These are phyloP conservation scores for Pampus argenteus DNA, from an alignment of 2,797 vertebrate species.

Conservation along the genomic window DNA sequence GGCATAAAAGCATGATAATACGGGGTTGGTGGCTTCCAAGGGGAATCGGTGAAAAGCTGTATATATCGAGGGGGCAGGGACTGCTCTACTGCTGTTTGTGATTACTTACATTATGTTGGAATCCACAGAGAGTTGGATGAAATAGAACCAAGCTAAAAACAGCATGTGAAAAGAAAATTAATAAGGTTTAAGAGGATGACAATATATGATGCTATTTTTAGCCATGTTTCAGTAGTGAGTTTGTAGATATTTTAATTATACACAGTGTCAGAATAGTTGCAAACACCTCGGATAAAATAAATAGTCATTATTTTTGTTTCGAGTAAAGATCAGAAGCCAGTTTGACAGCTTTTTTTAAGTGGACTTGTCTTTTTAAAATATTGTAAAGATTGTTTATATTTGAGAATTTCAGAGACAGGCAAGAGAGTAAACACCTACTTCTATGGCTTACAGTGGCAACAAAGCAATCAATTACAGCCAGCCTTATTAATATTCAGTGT, in stretches of 20 bases:
- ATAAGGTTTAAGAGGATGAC: conserved; percentile 3
- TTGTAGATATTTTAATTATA: background rate
- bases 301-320: background rate
- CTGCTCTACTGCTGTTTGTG: conserved; percentile 9
- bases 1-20: conserved; percentile 27
- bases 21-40: background rate
- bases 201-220: background rate
- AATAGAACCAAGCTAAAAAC: conserved; percentile 12
- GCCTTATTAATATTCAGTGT: conserved; percentile 19
- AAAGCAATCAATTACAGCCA: conserved; percentile 40
- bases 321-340: background rate
- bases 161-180: background rate
- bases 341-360: background rate
- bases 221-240: background rate
- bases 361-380: conserved; percentile 12
- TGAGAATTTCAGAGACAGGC: background rate
- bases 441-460: conserved; percentile 20
- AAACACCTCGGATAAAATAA: background rate
- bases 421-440: conserved; percentile 23
- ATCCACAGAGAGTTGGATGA: conserved; percentile 13
- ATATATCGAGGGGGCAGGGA: conserved; percentile 3
- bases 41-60: conserved; percentile 25
- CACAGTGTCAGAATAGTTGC: background rate
- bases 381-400: conserved; percentile 9
- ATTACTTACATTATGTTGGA: conserved; percentile 21